These are phyloP conservation scores for Pentalonia nigronervosa DNA, from an alignment of 1,140 invertebrate genomes.

Conservation along the genomic window DNA sequence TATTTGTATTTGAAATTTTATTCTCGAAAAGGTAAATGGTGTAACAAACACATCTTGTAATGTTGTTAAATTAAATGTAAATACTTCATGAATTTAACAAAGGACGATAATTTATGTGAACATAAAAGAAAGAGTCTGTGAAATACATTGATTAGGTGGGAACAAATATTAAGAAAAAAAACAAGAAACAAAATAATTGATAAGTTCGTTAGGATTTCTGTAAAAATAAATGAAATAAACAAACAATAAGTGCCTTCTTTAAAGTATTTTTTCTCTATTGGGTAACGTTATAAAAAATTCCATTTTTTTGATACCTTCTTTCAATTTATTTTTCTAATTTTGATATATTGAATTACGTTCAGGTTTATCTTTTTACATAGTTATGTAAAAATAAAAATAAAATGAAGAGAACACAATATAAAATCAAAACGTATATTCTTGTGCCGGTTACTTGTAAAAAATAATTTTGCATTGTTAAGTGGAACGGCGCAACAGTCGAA, in stretches of 20 bases:
- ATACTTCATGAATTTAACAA: not conserved
- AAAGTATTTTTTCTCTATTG: not conserved
- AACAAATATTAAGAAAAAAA: constrained; percentile 28
- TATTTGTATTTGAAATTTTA: not conserved
- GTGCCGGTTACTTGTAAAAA: not conserved
- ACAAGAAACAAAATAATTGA: not conserved
- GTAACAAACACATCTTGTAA: not conserved
- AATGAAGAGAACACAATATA: not conserved
- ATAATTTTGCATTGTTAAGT: not conserved
- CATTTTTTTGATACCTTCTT: not conserved
- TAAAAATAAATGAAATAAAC: not conserved
- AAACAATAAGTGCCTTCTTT: not conserved
- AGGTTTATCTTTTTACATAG: not conserved
- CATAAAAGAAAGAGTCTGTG: not conserved
- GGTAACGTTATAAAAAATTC: not conserved
- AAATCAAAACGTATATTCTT: not conserved
- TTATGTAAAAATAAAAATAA: not conserved
- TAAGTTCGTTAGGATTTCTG: not conserved
- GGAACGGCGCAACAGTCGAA: not conserved
- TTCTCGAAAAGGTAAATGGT: not conserved
- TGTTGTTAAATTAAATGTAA: not conserved
- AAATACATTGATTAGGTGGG: not conserved
- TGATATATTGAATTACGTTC: not conserved
- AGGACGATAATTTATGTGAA: constrained; percentile 4
- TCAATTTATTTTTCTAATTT: constrained; percentile 4